Evolutionary conservation across 2,888 invertebrate genomes (phyloP), one percentile per base, ranked within the genome.

Genomic region (Trissolcus japonicus): DNA sequence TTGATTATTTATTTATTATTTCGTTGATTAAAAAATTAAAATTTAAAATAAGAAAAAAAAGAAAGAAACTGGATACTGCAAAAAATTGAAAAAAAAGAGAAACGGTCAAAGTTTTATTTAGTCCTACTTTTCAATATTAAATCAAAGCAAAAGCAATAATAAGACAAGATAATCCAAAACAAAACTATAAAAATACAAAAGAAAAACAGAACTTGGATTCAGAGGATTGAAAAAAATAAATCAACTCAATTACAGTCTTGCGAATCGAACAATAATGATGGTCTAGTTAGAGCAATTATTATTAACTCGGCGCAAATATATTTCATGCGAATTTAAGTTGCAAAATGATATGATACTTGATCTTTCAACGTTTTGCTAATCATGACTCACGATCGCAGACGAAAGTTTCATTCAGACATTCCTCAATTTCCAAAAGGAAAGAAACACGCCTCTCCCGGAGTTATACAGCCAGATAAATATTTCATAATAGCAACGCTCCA

Each of bases 381-480:
- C 56, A 19, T 65, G 55, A 65, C 46, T 65, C 65, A 55, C 35
- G 40, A 56, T 65, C 65, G 65, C 55, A 35, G 61, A 41, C 53
- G 62, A 56, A 48, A 35, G 48, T 40, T 56, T 56, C 50, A 56
- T 55, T 48, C 65, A 65, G 19, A 35, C 65, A 56, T 65, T 65
- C 56, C 56, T 65, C 50, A 48, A 55, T 65, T 53, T 48, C 50
- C 65, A 40, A 55, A 50, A 43, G 56, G n/a, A 50, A 65, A 65
- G 48, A 65, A 48, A 65, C 35, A 35, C 54, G 62, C 46, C 62
- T 43, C 16, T 40, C 29, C 35, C 16, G 4, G 14, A 54, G 46
- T 46, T 43, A 51, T 46, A 50, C 35, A 13, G 17, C 17, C 17
- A 53, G 61, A 62, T 62, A 62, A 62, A 62, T 53, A 50, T 62